These are phyloP conservation scores for Phoeniculus purpureus DNA, from an alignment of 2,797 vertebrate species.

Conservation along the genomic window DNA sequence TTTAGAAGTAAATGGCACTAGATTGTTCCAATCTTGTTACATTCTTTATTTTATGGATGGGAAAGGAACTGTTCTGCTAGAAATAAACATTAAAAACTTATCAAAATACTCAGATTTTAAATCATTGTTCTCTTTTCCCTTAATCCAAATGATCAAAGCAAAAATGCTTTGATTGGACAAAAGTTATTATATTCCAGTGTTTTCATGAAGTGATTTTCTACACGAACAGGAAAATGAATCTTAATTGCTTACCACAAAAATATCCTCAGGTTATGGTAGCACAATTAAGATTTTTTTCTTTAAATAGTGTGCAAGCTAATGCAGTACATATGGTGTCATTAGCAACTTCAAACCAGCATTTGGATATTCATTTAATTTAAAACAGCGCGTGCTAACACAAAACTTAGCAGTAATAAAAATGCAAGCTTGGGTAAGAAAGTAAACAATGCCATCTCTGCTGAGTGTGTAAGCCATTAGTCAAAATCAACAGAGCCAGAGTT, in stretches of 20 bases:
- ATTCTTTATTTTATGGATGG: not conserved
- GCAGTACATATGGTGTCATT: slow-evolving; percentile 44
- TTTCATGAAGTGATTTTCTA: slow-evolving; percentile 50
- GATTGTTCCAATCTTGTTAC: not conserved
- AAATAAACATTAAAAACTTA: not conserved
- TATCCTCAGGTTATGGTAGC: slow-evolving; percentile 3
- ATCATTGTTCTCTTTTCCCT: not conserved
- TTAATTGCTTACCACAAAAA: slow-evolving; percentile 55
- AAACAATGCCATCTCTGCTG: slow-evolving; percentile 31
- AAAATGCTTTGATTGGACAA: slow-evolving; percentile 27
- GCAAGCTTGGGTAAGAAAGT: slow-evolving; percentile 43
- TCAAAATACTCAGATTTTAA: not conserved
- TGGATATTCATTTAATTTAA: slow-evolving; percentile 57
- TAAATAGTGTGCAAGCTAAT: slow-evolving; percentile 52
- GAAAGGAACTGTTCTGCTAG: not conserved
- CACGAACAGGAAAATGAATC: slow-evolving; percentile 41
- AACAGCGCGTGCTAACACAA: slow-evolving; percentile 29
- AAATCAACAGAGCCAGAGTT: slow-evolving; percentile 7
- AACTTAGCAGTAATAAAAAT: slow-evolving; percentile 43
- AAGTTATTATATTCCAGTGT: slow-evolving; percentile 31
- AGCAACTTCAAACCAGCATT: slow-evolving; percentile 51
- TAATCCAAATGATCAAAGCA: slow-evolving; percentile 28
- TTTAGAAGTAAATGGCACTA: not conserved
- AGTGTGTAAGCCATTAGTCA: slow-evolving; percentile 1
- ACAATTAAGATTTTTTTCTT: slow-evolving; percentile 54